These are phyloP conservation scores for Megaceryle alcyon DNA, from an alignment of 2,797 vertebrate genomes.

Conservation along the genomic window DNA sequence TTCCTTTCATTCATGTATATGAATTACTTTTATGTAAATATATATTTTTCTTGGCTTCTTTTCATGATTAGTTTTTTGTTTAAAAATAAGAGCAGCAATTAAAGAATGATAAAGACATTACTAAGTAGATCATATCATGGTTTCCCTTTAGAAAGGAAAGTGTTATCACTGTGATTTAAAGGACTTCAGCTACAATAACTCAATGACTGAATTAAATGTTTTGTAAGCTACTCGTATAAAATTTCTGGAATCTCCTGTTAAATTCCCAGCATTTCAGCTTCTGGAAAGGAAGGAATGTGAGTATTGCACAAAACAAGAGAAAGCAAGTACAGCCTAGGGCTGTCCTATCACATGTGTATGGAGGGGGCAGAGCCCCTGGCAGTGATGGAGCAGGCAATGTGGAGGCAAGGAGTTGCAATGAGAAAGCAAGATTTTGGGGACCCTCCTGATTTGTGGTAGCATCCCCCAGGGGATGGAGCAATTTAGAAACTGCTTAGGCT, in stretches of 20 bases:
- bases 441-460: background rate
- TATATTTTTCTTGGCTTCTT: constrained; percentile 46
- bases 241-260: background rate
- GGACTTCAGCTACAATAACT: background rate
- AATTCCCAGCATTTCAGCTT: background rate
- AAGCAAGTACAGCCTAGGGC: background rate
- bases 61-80: constrained; percentile 4
- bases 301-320: background rate
- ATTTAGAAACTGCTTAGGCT: background rate
- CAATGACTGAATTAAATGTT: constrained; percentile 2
- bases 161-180: background rate
- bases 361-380: background rate
- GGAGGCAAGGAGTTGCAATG: background rate
- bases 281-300: background rate
- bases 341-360: background rate
- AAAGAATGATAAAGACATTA: constrained; percentile 61
- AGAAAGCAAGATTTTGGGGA: background rate
- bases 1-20: constrained; percentile 66
- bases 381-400: background rate
- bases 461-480: background rate
- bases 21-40: constrained; percentile 71
- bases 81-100: constrained; percentile 60
- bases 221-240: background rate
- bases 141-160: background rate
- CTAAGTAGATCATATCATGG: background rate